Conservation (phyloP, 2,888 invertebrate genomes). For the Tetropium fuscum region DNA sequence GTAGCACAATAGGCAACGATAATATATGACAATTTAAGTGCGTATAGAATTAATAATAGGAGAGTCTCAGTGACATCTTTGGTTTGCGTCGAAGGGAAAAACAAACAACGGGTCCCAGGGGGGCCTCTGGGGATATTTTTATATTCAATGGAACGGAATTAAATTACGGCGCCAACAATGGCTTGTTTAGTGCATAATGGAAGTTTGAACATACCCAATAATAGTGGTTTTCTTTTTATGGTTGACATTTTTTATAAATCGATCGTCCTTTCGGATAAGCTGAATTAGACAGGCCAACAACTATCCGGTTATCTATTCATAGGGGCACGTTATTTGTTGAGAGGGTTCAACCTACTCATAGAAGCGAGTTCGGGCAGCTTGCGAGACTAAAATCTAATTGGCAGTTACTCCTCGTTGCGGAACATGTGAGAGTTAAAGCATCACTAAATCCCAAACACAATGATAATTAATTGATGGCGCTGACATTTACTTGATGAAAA, state of each 20-base stretch:
- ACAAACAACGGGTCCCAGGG: slow-evolving; percentile 34
- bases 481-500: no score
- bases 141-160: slow-evolving; percentile 34
- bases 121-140: slow-evolving; percentile 28
- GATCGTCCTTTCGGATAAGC: slow-evolving; percentile 14
- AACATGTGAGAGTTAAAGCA: no score
- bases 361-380: no score
- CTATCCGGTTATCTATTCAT: slow-evolving; percentile 15
- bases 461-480: no score
- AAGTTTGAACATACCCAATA: slow-evolving; percentile 27
- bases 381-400: no score
- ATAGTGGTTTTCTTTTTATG: slow-evolving; percentile 24
- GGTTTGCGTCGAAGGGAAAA: slow-evolving; percentile 39
- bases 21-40: slow-evolving; percentile 48
- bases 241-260: slow-evolving; percentile 25
- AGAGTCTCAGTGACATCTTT: slow-evolving; percentile 44
- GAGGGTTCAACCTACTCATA: no score
- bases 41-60: slow-evolving; percentile 40
- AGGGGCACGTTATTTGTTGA: slow-evolving; percentile 18
- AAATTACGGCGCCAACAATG: slow-evolving; percentile 34
- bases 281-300: slow-evolving; percentile 16
- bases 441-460: no score
- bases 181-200: slow-evolving; percentile 38
- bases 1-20: slow-evolving; percentile 40
- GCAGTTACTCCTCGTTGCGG: no score